phyloP scores from a whole-genome alignment of 2,113 vertebrate genomes.

The Collichthys lucidus region DNA sequence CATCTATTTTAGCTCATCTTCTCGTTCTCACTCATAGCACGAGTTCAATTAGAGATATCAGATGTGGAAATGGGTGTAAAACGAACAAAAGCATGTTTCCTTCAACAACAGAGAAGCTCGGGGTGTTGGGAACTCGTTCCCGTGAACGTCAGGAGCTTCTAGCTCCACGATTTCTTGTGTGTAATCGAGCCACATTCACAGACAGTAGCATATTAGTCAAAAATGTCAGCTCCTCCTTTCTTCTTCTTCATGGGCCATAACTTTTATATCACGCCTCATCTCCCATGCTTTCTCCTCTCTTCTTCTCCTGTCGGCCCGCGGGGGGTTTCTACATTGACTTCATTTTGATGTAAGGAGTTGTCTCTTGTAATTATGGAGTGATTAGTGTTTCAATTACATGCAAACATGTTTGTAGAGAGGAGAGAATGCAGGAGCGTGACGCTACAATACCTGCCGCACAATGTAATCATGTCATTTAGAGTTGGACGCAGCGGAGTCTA shows the following conservation, averaged over 20 bases:
- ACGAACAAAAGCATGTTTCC: slow-evolving; percentile 53
- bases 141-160: slow-evolving; percentile 10
- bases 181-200: slow-evolving; percentile 29
- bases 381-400: slow-evolving; percentile 67
- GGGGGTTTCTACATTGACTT: slow-evolving; percentile 48
- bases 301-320: slow-evolving; percentile 39
- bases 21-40: background rate
- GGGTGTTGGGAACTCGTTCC: slow-evolving; percentile 27
- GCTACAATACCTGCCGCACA: slow-evolving; percentile 40
- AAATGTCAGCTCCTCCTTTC: slow-evolving; percentile 76
- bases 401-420: slow-evolving; percentile 58
- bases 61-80: slow-evolving; percentile 26
- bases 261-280: slow-evolving; percentile 75
- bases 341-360: slow-evolving; percentile 51
- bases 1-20: background rate
- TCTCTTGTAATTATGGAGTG: slow-evolving; percentile 64
- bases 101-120: slow-evolving; percentile 39
- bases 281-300: slow-evolving; percentile 54
- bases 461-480: slow-evolving; percentile 31
- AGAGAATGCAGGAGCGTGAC: slow-evolving; percentile 6
- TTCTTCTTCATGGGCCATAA: slow-evolving; percentile 78
- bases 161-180: slow-evolving; percentile 14
- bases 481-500: background rate
- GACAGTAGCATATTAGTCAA: slow-evolving; percentile 73
- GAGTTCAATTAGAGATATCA: slow-evolving; percentile 1